Conservation (phyloP, 2,113 vertebrate genomes). For the Lipophrys pholis region DNA sequence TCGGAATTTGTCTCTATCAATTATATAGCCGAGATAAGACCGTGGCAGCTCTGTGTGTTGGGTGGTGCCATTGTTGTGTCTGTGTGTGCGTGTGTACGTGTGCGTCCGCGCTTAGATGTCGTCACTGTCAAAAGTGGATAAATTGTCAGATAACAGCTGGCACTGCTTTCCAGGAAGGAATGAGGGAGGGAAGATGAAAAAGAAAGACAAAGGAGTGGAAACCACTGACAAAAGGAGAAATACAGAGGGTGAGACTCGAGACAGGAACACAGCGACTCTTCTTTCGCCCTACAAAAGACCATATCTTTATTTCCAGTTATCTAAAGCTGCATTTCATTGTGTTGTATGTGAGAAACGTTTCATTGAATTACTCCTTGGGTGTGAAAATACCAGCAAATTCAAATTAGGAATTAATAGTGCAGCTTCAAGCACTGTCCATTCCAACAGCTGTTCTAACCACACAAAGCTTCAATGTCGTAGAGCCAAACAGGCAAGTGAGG, state of each 20-base stretch:
- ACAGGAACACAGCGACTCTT: background rate
- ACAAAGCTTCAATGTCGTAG: background rate
- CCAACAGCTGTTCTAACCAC: background rate
- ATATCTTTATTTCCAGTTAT: background rate
- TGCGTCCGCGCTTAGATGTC: slow-evolving; percentile 23
- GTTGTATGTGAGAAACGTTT: background rate
- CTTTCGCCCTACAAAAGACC: background rate
- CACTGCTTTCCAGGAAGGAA: background rate
- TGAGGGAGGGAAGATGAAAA: background rate
- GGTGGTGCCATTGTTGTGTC: slow-evolving; percentile 36
- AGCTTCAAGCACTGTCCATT: background rate
- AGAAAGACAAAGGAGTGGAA: background rate
- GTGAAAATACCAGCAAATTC: background rate
- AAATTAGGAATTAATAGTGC: background rate
- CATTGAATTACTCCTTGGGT: background rate
- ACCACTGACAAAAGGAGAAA: background rate
- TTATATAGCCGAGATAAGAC: slow-evolving; percentile 46
- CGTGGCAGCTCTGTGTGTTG: slow-evolving; percentile 34
- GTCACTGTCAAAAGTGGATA: slow-evolving; percentile 42
- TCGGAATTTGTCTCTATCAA: slow-evolving; percentile 62
- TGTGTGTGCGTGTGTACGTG: slow-evolving; percentile 1
- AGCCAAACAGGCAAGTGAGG: background rate
- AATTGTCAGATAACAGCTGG: slow-evolving; percentile 39
- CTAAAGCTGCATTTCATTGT: background rate
- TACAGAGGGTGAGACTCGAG: background rate